Percentiles rank a stretch among this genome's conserved stretches.
phyloP scores from a whole-genome alignment of 1,140 invertebrate species.

The Drepana arcuata region DNA sequence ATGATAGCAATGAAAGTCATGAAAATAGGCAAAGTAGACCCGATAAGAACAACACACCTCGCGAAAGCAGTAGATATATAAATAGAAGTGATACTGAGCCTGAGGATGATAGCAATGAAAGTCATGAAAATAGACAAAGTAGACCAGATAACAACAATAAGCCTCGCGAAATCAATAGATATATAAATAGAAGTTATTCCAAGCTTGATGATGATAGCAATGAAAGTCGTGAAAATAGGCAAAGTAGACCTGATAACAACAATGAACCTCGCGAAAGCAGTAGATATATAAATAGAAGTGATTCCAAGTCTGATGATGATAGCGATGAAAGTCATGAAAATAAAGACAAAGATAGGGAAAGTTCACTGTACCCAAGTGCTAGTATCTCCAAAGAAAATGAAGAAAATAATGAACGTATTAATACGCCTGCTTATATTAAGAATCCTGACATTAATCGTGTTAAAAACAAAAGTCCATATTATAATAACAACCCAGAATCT shows the following conservation, averaged over 20 bases:
- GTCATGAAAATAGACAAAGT: constrained; percentile 11
- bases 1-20: constrained; percentile 10
- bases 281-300: constrained; percentile 3
- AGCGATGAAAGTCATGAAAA: constrained; percentile 17
- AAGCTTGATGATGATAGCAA: constrained; percentile 4
- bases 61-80: too few relatives aligned
- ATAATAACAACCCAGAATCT: constrained; percentile 1
- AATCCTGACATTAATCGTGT: too few relatives aligned
- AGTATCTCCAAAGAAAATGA: constrained; percentile 5
- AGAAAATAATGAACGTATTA: constrained; percentile 1
- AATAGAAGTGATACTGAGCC: too few relatives aligned
- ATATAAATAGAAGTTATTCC: constrained; percentile 1
- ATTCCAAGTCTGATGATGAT: constrained; percentile 2
- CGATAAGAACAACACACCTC: too few relatives aligned
- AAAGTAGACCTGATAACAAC: constrained; percentile 12
- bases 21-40: constrained; percentile 4
- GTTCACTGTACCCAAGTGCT: too few relatives aligned
- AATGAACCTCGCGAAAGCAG: constrained; percentile 1
- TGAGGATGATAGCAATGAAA: constrained; percentile 4
- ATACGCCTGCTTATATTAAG: too few relatives aligned
- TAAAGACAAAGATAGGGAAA: too few relatives aligned
- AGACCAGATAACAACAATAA: constrained; percentile 9
- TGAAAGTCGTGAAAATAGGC: constrained; percentile 18
- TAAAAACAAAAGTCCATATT: too few relatives aligned
- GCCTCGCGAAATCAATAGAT: constrained; percentile 2